phyloP scores from a whole-genome alignment of 2,888 invertebrate species.

The Flabesymbios commensalis region DNA sequence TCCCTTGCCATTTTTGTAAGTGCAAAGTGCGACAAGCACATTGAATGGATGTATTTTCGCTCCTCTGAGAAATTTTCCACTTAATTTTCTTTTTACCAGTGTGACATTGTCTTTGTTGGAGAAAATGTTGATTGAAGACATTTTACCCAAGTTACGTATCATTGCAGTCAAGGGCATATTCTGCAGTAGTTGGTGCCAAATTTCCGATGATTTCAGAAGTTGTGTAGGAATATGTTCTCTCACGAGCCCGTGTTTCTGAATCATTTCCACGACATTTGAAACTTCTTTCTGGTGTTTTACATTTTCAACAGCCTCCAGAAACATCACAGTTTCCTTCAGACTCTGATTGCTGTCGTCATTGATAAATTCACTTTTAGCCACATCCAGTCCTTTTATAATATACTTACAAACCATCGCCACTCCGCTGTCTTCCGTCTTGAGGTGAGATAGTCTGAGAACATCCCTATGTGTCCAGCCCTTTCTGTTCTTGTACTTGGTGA shows the following conservation, averaged over 20 bases:
- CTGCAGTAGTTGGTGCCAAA: slow-evolving; percentile 62
- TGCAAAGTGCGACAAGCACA: slow-evolving; percentile 51
- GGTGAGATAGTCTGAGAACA: slow-evolving; percentile 64
- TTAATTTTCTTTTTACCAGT: slow-evolving; percentile 36
- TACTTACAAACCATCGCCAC: slow-evolving; percentile 38
- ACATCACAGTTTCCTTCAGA: slow-evolving; percentile 11
- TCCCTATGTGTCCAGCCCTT: slow-evolving; percentile 76
- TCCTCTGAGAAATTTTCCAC: too few species aligned
- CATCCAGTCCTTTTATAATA: slow-evolving; percentile 41
- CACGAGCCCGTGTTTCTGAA: slow-evolving; percentile 64
- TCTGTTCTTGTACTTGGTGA: slow-evolving; percentile 69
- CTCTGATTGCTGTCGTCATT: slow-evolving; percentile 7
- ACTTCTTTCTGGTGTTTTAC: too few species aligned
- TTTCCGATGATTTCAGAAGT: slow-evolving; percentile 70
- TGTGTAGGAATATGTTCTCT: slow-evolving; percentile 74
- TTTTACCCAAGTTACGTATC: slow-evolving; percentile 59
- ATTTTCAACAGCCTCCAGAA: too few species aligned
- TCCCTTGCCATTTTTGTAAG: slow-evolving; percentile 52
- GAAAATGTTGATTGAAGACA: slow-evolving; percentile 47
- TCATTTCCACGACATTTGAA: slow-evolving; percentile 40
- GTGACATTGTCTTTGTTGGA: slow-evolving; percentile 38
- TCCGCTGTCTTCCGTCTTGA: slow-evolving; percentile 35
- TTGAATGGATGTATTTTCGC: slow-evolving; percentile 59
- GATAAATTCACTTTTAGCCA: slow-evolving; percentile 31
- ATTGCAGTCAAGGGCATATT: slow-evolving; percentile 61